Evolutionary conservation across 23 tunicate genomes (phyloP).

Genomic region (Halocynthia aurantium): DNA sequence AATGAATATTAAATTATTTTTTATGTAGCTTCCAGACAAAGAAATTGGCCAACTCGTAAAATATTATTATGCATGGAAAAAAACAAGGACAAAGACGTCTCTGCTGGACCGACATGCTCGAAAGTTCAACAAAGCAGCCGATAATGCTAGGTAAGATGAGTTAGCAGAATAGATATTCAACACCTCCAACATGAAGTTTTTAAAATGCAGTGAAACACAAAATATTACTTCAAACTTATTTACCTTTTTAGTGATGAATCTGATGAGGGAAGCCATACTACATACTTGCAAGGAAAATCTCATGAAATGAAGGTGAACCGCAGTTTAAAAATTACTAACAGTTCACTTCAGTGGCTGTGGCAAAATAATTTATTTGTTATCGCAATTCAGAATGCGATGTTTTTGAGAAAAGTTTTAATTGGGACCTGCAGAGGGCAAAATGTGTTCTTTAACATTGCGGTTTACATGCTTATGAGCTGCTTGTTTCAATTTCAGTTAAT

Average conservation of each 20-base stretch:
- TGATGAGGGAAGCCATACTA: constrained; percentile 11
- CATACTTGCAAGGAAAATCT: constrained; percentile 15
- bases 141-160: background rate
- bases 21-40: constrained; percentile 63
- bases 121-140: constrained; percentile 15
- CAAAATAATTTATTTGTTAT: background rate
- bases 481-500: constrained; percentile 2
- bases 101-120: constrained; percentile 76
- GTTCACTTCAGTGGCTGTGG: background rate
- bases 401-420: no score
- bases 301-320: no score
- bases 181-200: background rate
- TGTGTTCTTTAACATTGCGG: no score
- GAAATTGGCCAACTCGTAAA: constrained; percentile 78
- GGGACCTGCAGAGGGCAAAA: no score
- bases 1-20: no score
- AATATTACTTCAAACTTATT: background rate
- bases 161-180: background rate
- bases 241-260: constrained; percentile 10
- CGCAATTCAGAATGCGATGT: no score
- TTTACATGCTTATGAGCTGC: no score
- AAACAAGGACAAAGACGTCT: constrained; percentile 60
- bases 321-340: no score
- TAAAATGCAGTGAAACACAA: no score
- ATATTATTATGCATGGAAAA: constrained; percentile 79